A percentile compares a stretch with the other conserved stretches of the same genome.
These are phyloP conservation scores for Colletes collaris DNA, from an alignment of 2,888 invertebrate species.

Conservation along the genomic window DNA sequence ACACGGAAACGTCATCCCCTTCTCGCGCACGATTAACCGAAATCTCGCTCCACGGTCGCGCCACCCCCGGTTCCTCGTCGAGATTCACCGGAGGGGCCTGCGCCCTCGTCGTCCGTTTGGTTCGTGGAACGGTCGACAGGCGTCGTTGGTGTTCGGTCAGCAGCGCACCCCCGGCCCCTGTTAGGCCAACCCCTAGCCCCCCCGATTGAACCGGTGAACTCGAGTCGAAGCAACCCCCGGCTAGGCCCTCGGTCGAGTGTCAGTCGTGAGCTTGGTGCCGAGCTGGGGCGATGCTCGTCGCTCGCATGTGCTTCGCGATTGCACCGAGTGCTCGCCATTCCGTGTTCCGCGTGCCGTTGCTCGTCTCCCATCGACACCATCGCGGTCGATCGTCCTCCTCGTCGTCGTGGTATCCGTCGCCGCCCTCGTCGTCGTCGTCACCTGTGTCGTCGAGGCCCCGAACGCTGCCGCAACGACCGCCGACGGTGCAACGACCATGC, in stretches of 20 bases:
- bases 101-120: constrained; percentile 23
- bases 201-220: constrained; percentile 68
- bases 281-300: constrained; percentile 72
- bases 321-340: constrained; percentile 60
- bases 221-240: constrained; percentile 65
- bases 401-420: constrained; percentile 8
- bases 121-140: constrained; percentile 14
- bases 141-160: constrained; percentile 21
- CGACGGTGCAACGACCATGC: constrained; percentile 55
- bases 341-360: constrained; percentile 36
- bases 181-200: constrained; percentile 43
- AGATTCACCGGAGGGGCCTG: constrained; percentile 1
- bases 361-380: constrained; percentile 19
- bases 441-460: constrained; percentile 11
- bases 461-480: constrained; percentile 33
- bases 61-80: not conserved
- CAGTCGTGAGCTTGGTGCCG: constrained; percentile 77
- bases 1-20: not conserved
- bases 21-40: not conserved
- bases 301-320: constrained; percentile 61
- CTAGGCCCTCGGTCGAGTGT: constrained; percentile 59
- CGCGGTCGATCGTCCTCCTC: constrained; percentile 19
- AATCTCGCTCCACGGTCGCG: not conserved
- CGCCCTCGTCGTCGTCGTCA: constrained; percentile 29
- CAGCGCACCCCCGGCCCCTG: constrained; percentile 38